Percentiles rank a stretch among this genome's conserved stretches.
These are phyloP conservation scores for Thunnus maccoyii DNA, from an alignment of 2,113 vertebrate genomes.

Conservation along the genomic window DNA sequence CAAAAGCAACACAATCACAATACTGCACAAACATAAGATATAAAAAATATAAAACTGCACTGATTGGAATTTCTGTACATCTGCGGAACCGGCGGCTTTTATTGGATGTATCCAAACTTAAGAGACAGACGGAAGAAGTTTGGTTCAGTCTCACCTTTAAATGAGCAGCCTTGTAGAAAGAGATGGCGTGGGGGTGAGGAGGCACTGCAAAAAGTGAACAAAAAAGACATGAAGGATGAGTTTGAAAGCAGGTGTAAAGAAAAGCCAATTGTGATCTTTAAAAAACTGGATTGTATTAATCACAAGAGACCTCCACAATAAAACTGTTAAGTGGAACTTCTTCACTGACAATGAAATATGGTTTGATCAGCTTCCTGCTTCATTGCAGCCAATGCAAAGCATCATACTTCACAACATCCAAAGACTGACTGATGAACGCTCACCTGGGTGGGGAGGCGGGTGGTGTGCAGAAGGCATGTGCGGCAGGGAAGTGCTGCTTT, in stretches of 20 bases:
- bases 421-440: constrained; percentile 29
- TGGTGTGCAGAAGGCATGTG: constrained; percentile 92
- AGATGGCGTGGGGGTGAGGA: constrained; percentile 94
- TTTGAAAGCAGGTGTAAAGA: constrained; percentile 7
- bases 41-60: constrained; percentile 32
- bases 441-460: constrained; percentile 95
- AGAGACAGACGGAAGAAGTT: neutral
- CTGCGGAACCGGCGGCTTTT: constrained; percentile 13
- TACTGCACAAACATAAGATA: constrained; percentile 64
- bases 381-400: neutral
- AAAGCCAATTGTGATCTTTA: neutral
- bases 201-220: constrained; percentile 87
- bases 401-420: neutral
- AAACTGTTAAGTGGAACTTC: neutral
- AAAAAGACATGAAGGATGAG: neutral
- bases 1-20: constrained; percentile 70
- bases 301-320: neutral
- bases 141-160: constrained; percentile 90
- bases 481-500: constrained; percentile 96
- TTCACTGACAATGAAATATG: neutral
- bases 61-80: neutral
- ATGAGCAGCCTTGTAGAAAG: constrained; percentile 91
- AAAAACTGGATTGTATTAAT: too few species aligned
- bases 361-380: neutral
- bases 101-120: neutral